Evolutionary conservation across 2,113 vertebrate genomes (phyloP).

Genomic region (Nestor notabilis): DNA sequence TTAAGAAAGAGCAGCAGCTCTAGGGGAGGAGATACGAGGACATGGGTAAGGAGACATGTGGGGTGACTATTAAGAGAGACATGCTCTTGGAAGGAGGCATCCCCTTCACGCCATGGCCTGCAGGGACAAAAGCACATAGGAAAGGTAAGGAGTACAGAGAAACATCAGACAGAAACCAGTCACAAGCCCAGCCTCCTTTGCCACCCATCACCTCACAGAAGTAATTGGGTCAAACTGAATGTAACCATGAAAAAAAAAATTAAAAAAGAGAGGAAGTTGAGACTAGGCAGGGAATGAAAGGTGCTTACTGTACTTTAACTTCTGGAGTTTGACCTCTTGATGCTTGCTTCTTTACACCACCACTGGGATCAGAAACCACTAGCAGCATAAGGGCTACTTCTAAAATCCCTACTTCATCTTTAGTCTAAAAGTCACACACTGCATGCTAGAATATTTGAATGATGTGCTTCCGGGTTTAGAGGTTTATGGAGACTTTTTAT

Average conservation of each 20-base stretch:
- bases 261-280: neutral
- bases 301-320: neutral
- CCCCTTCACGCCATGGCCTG: neutral
- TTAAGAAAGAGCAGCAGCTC: neutral
- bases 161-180: neutral
- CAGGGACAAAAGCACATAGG: neutral
- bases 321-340: neutral
- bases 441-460: neutral
- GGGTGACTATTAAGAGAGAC: neutral
- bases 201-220: neutral
- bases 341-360: neutral
- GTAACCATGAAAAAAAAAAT: neutral
- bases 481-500: neutral
- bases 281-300: neutral
- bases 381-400: neutral
- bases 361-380: neutral
- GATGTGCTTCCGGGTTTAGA: neutral
- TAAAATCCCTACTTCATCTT: neutral
- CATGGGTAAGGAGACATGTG: accelerated
- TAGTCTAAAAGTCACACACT: neutral
- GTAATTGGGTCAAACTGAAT: neutral
- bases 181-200: neutral
- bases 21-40: neutral
- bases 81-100: neutral
- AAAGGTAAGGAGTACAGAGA: neutral